A percentile compares a stretch with the other conserved stretches of the same genome.
Conservation (phyloP, 2,113 vertebrate species). For the Apodemus sylvaticus region DNA sequence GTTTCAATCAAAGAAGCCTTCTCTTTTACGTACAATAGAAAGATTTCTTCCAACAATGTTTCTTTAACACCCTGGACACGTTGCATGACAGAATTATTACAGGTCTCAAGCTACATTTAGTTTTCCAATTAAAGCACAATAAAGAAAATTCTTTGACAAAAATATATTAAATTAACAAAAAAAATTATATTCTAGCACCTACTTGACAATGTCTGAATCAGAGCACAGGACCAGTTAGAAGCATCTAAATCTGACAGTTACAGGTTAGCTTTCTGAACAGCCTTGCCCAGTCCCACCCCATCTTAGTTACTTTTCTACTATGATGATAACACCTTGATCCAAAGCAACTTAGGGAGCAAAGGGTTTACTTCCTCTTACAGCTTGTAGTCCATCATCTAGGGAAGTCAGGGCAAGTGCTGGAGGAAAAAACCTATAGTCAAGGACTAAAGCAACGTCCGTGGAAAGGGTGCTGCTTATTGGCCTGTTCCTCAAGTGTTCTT, state of each 20-base stretch:
- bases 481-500: background rate
- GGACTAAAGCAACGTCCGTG: background rate
- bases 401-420: background rate
- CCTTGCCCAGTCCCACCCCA: background rate
- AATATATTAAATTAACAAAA: background rate
- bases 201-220: background rate
- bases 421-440: background rate
- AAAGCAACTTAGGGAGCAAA: background rate
- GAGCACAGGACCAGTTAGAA: background rate
- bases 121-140: background rate
- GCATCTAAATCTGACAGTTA: background rate
- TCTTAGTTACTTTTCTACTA: background rate
- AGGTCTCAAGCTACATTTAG: slow-evolving; percentile 7
- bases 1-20: background rate
- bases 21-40: background rate
- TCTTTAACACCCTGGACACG: background rate
- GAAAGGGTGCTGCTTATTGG: background rate
- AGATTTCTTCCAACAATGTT: background rate
- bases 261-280: background rate
- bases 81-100: background rate
- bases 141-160: background rate
- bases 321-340: background rate
- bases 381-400: background rate
- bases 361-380: background rate
- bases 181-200: background rate